phyloP scores from a whole-genome alignment of 2,888 invertebrate genomes.

The Apantesis nais region DNA sequence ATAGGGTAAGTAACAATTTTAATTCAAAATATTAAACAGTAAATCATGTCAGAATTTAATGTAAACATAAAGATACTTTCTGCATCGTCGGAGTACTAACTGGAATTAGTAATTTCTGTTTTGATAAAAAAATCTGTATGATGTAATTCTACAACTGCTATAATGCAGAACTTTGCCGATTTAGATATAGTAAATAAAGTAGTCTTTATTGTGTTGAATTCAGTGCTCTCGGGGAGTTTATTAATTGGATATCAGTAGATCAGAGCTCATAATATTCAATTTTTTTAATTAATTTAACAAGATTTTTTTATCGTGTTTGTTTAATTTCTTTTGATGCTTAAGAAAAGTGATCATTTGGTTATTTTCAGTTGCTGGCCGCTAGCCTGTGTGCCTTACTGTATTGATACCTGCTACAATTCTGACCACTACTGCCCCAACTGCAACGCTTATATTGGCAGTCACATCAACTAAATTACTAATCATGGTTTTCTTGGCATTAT shows the following conservation, averaged over 20 bases:
- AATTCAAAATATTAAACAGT: not conserved
- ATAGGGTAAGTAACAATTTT: slow-evolving; percentile 58
- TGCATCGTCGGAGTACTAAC: not conserved
- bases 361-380: slow-evolving; percentile 82
- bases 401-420: slow-evolving; percentile 81
- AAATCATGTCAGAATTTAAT: not conserved
- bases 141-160: not conserved
- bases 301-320: too few species aligned
- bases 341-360: not conserved
- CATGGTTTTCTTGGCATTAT: too few species aligned
- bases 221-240: not conserved
- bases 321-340: not conserved
- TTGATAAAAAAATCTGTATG: not conserved
- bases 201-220: not conserved
- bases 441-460: slow-evolving; percentile 81
- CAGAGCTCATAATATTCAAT: not conserved
- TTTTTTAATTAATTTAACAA: too few species aligned
- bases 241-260: too few species aligned
- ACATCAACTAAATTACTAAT: slow-evolving; percentile 32
- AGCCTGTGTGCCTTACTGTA: slow-evolving; percentile 83
- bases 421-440: slow-evolving; percentile 86
- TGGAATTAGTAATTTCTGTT: not conserved
- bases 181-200: too few species aligned
- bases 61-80: not conserved
- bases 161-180: not conserved